Conservation (phyloP, 2,113 vertebrate genomes). For the Anoplopoma fimbria region DNA sequence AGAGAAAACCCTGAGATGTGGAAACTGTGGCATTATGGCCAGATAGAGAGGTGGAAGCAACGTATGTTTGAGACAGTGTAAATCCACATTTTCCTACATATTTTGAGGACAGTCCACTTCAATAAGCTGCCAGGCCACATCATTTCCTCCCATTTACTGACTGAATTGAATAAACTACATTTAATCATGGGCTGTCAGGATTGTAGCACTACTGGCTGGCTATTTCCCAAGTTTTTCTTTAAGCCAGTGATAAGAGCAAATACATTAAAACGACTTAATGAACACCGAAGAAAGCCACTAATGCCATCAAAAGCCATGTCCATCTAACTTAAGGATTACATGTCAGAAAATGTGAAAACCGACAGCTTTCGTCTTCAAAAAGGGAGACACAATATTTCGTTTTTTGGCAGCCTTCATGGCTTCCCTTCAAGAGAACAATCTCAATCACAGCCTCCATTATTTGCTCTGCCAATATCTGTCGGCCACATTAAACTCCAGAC, state of each 20-base stretch:
- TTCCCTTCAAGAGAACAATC: slow-evolving; percentile 58
- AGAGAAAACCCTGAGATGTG: slow-evolving; percentile 31
- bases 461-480: slow-evolving; percentile 55
- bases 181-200: slow-evolving; percentile 34
- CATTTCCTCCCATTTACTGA: slow-evolving; percentile 40
- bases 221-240: slow-evolving; percentile 29
- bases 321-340: slow-evolving; percentile 11
- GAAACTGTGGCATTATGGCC: slow-evolving; percentile 29
- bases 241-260: slow-evolving; percentile 45
- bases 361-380: slow-evolving; percentile 30
- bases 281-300: slow-evolving; percentile 15
- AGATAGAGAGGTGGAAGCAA: neutral
- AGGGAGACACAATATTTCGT: slow-evolving; percentile 21
- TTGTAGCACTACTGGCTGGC: slow-evolving; percentile 21
- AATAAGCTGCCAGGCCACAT: slow-evolving; percentile 45
- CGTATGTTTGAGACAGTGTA: slow-evolving; percentile 22
- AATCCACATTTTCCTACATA: slow-evolving; percentile 45
- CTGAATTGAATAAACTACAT: slow-evolving; percentile 48
- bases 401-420: slow-evolving; percentile 25
- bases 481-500: slow-evolving; percentile 44
- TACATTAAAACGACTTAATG: slow-evolving; percentile 21
- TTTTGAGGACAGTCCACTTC: slow-evolving; percentile 60
- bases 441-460: slow-evolving; percentile 60
- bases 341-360: neutral
- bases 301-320: slow-evolving; percentile 26